Percentiles rank a stretch among this genome's conserved stretches.
These are phyloP conservation scores for Mylabris phalerata DNA, from an alignment of 1,140 invertebrate species.

Conservation along the genomic window DNA sequence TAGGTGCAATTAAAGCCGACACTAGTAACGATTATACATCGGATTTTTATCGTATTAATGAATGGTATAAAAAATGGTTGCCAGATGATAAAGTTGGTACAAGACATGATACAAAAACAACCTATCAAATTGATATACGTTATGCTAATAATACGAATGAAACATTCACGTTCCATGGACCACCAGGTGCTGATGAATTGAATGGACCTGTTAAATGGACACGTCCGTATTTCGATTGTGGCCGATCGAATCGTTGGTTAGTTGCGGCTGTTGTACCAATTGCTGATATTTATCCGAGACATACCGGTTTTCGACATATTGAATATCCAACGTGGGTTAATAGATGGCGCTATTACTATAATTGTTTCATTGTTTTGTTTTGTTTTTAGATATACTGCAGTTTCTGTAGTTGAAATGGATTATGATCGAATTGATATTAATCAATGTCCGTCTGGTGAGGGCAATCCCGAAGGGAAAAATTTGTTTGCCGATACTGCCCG, in stretches of 20 bases:
- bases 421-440: constrained; percentile 97
- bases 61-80: constrained; percentile 86
- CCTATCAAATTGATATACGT: constrained; percentile 82
- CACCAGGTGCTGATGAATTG: constrained; percentile 80
- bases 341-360: constrained; percentile 1
- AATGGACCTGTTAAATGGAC: constrained; percentile 91
- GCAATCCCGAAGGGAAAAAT: constrained; percentile 78
- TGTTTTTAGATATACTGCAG: constrained; percentile 75
- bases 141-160: constrained; percentile 95
- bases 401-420: constrained; percentile 91
- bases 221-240: constrained; percentile 94
- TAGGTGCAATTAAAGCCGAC: constrained; percentile 70
- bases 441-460: constrained; percentile 84
- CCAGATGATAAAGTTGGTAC: constrained; percentile 69
- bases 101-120: constrained; percentile 90
- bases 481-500: constrained; percentile 82
- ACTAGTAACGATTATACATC: constrained; percentile 80
- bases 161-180: constrained; percentile 89
- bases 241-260: constrained; percentile 91
- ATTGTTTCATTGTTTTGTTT: background rate
- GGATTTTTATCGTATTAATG: constrained; percentile 84
- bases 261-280: constrained; percentile 89
- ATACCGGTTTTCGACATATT: constrained; percentile 90
- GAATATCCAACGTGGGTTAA: constrained; percentile 84
- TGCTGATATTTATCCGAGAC: constrained; percentile 90